Base-by-base conservation (phyloP, 2,888 invertebrate genomes). In the Iselma pallidipennis region DNA sequence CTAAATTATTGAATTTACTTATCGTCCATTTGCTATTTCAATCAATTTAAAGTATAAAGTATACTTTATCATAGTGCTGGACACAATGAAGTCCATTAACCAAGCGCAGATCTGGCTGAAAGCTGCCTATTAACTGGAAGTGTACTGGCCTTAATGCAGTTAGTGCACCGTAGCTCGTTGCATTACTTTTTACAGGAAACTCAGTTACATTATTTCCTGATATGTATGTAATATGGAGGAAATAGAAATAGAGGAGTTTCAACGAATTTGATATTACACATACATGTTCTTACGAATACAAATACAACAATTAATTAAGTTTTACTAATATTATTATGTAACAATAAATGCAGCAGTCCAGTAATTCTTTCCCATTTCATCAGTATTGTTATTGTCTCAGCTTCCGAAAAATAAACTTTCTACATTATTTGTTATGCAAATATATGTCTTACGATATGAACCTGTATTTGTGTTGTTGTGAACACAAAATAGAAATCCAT, bases 121-220 rank as follows among this genome's bases (percentile, higher is more conserved):
- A 80, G 79, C 80, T 76, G 75, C 75, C 81, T 80, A 80, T 81
- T 80, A 81, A 78, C 78, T 71, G 76, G 72, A 79, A 81, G 78
- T 80, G 78, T 79, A 77, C 78, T 73, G 75, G 63, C 76, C 76
- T 71, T 81, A 81, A 81, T 80, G 80, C 76, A 78, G 79, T 81
- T 81, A 76, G 73, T 75, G 74, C 75, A 31, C 65, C 72, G 74
- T 67, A 71, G 74, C 72, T 72, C 73, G 73, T 73, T 75, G 73
- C 69, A 68, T 59, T 70, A 72, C 76, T 79, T 79, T 80, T 80
- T 79, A 73, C 73, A 72, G 73, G 71, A 76, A 79, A 79, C 74
- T 77, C 75, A 77, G 76, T 79, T 79, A 78, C 74, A 69, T 73
- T 75, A 74, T 76, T 75, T 72, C 23, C 45, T 45, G 45, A 12